Percentiles rank a stretch among this genome's conserved stretches.
Evolutionary conservation across 2,113 vertebrate genomes (phyloP).

Genomic region (Sigmodon hispidus): DNA sequence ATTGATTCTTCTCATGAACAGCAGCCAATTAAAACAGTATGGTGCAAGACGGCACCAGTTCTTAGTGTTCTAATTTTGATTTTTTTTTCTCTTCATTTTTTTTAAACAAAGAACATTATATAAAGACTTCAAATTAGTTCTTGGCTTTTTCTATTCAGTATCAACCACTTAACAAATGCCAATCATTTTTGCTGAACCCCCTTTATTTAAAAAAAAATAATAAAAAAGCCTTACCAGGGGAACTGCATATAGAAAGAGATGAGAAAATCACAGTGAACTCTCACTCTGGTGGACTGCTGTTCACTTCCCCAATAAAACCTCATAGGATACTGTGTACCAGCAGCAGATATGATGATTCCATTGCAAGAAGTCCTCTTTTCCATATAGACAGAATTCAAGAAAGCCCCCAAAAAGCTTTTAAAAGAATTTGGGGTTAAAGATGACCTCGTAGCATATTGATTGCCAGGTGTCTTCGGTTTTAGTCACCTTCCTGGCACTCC

Average conservation of each 20-base stretch:
- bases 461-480: constrained; percentile 12
- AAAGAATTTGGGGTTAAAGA: neutral
- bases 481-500: neutral
- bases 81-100: constrained; percentile 68
- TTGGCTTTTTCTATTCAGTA: constrained; percentile 74
- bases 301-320: constrained; percentile 62
- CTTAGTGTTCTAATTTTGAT: constrained; percentile 74
- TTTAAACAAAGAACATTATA: constrained; percentile 71
- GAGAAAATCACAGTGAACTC: constrained; percentile 48
- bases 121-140: constrained; percentile 77
- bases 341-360: constrained; percentile 25
- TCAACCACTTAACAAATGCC: constrained; percentile 68
- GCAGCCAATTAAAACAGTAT: constrained; percentile 75
- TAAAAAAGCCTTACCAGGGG: constrained; percentile 73
- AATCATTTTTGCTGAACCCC: constrained; percentile 71
- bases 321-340: constrained; percentile 16
- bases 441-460: neutral
- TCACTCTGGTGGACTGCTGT: constrained; percentile 49
- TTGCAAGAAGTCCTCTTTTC: neutral
- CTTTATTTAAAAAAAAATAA: constrained; percentile 47
- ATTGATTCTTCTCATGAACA: constrained; percentile 74
- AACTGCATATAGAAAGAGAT: constrained; percentile 62
- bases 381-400: neutral
- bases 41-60: constrained; percentile 49
- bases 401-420: neutral